Conservation (phyloP, 2,113 vertebrate species). For the Ursus arctos region DNA sequence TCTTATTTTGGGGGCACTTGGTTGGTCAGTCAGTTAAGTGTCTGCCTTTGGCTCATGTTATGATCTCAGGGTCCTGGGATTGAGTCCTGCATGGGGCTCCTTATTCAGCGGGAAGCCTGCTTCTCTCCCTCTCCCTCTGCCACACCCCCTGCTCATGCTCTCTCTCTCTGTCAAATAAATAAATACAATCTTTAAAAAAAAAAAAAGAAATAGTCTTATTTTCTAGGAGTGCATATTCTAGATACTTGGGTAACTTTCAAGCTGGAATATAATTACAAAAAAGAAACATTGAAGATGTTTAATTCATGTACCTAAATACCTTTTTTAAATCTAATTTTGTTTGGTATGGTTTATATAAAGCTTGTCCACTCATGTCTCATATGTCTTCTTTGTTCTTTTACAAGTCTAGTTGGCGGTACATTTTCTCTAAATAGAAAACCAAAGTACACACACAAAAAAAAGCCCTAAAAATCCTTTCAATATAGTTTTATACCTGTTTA, state of each 20-base stretch:
- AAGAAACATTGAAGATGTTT: background rate
- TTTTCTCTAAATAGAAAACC: conserved; percentile 31
- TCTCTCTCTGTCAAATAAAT: background rate
- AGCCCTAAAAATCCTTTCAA: background rate
- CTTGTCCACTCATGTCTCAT: background rate
- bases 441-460: background rate
- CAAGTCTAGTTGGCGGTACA: background rate
- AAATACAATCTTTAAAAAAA: background rate
- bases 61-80: background rate
- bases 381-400: background rate
- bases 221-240: background rate
- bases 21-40: background rate
- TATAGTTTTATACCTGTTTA: background rate
- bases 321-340: conserved; percentile 44
- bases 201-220: background rate
- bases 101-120: background rate
- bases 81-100: background rate
- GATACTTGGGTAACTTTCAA: background rate
- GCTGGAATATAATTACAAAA: background rate
- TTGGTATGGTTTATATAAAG: conserved; percentile 14
- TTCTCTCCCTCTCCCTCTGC: background rate
- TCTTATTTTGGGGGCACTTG: background rate
- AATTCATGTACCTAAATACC: background rate
- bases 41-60: background rate
- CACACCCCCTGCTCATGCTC: too few species aligned